These are phyloP conservation scores for Trachelus iudaicus DNA, from an alignment of 2,888 invertebrate genomes.

Conservation along the genomic window DNA sequence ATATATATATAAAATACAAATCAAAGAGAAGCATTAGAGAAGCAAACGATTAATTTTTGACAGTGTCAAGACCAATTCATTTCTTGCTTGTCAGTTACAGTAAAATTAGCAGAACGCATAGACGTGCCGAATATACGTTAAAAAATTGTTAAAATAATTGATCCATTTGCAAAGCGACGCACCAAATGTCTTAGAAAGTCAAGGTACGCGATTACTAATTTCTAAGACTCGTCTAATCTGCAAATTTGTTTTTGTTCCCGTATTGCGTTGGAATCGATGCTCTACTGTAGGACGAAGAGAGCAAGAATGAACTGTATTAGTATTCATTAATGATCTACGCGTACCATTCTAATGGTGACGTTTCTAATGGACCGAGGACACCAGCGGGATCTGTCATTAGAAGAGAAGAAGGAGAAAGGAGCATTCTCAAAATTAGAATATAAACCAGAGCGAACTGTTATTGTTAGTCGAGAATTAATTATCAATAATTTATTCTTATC, in stretches of 20 bases:
- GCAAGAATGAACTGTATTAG: neutral
- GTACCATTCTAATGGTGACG: neutral
- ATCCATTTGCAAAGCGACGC: neutral
- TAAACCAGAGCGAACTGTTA: neutral
- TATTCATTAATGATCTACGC: neutral
- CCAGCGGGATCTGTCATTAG: neutral
- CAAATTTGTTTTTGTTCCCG: neutral
- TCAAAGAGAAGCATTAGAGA: neutral
- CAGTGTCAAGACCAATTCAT: neutral
- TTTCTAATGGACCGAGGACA: neutral
- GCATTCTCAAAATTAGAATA: neutral
- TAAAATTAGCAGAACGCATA: neutral
- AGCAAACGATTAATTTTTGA: neutral
- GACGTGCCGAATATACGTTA: neutral
- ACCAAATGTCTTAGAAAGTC: neutral
- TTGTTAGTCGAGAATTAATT: neutral
- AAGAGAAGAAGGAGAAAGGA: neutral
- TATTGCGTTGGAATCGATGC: neutral
- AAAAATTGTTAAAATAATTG: neutral
- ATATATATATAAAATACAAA: neutral
- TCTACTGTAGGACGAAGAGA: neutral
- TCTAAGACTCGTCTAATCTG: neutral
- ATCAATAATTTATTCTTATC: neutral
- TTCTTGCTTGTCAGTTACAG: neutral
- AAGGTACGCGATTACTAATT: neutral